phyloP scores from a whole-genome alignment of 2,888 invertebrate species.

The Unio pictorum region DNA sequence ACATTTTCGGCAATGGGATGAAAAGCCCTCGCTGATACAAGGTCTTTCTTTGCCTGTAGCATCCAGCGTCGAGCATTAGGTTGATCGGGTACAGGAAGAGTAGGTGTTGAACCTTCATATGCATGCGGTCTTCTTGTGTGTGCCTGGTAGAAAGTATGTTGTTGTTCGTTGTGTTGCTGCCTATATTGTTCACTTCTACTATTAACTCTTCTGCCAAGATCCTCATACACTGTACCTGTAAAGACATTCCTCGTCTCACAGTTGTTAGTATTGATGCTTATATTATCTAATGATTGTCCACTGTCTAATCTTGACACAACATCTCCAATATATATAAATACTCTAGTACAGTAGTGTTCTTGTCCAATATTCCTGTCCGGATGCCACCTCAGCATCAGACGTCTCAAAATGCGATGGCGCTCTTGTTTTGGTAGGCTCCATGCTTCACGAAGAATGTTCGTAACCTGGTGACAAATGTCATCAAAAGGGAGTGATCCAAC shows the following conservation, averaged over 20 bases:
- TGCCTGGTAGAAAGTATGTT: no score
- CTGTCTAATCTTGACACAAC: slow-evolving; percentile 25
- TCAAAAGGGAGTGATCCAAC: background rate
- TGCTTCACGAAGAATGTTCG: slow-evolving; percentile 26
- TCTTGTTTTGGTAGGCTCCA: slow-evolving; percentile 18
- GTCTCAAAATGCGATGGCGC: slow-evolving; percentile 28
- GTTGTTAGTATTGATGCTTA: slow-evolving; percentile 4
- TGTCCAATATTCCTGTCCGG: slow-evolving; percentile 45
- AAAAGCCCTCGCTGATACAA: slow-evolving; percentile 22
- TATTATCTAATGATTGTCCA: slow-evolving; percentile 17
- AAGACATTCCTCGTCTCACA: background rate
- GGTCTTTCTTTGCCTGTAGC: slow-evolving; percentile 44
- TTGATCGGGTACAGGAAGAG: background rate
- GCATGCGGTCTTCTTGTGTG: no score
- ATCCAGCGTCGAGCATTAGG: slow-evolving; percentile 45
- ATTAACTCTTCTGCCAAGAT: no score
- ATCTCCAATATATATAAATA: slow-evolving; percentile 35
- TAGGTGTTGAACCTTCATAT: no score
- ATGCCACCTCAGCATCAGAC: slow-evolving; percentile 44
- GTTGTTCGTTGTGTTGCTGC: no score
- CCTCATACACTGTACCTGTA: no score
- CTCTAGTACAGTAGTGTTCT: slow-evolving; percentile 28
- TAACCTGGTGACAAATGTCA: slow-evolving; percentile 25
- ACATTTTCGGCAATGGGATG: slow-evolving; percentile 12
- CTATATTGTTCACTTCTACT: slow-evolving; percentile 1